Base-by-base conservation (phyloP, 2,797 vertebrate species). In the Myotis pilosus region DNA sequence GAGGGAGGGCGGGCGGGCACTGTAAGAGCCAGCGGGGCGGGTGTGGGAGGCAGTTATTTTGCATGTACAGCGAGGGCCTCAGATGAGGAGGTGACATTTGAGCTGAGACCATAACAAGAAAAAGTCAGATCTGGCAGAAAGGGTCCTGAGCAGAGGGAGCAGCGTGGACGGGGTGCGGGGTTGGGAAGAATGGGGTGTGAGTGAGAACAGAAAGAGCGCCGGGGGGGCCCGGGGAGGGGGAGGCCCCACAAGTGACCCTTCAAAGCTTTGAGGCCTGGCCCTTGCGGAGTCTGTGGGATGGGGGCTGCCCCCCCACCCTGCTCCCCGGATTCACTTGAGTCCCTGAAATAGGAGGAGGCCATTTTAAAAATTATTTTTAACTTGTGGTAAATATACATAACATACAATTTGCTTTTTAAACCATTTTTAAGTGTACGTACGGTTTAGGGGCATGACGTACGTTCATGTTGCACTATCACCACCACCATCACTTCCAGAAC, bases 181-280 rank as follows among this genome's bases (percentile, higher is more conserved):
- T 1, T 5, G 36, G 8, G 6, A 15, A 28, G 30, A 47, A 23
- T 2, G 8, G 3, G 12, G n/a, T n/a, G 1, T 44, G 36, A 36
- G 3, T 16, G 6, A 47, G 60, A 64, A 4, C 78, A 11, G 68
- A n/a, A 19, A 5, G 75, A 49, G 25, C 25, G 11, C 75, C 33
- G 25, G 11, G 47, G 49, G 22, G 17, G 60, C 38, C 69, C 57
- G 44, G 44, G 44, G 44, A 10, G 41, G n/a, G 16, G 38, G 49
- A 33, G 17, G 60, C 38, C 49, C 69, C 60, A 2, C 36, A 6
- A 5, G 38, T 36, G 36, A 11, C 81, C 38, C 51, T 57, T 8
- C 62, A 36, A 3, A 49, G 51, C 62, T 69, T 57, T 7, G 44
- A 10, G 64, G 71, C 38, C 60, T 55, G 60, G 10, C 30, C 36